These are phyloP conservation scores for Drosophila nr. medialis DNA, from an alignment of 2,888 invertebrate genomes.

Conservation along the genomic window DNA sequence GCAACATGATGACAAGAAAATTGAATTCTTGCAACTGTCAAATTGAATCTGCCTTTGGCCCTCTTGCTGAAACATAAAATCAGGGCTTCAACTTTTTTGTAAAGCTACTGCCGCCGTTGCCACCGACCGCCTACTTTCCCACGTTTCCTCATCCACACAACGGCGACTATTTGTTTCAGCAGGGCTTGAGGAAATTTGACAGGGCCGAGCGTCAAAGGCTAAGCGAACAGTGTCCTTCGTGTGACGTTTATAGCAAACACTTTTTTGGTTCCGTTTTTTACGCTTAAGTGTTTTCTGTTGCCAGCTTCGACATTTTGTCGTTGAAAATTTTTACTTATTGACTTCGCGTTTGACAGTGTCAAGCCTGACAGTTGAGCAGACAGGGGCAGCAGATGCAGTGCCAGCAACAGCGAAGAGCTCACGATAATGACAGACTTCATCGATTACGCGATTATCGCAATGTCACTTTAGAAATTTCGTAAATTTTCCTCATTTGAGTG, in stretches of 20 bases:
- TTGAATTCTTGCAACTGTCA: constrained; percentile 81
- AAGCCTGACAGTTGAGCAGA: not conserved
- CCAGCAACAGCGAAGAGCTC: constrained; percentile 46
- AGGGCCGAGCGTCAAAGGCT: constrained; percentile 50
- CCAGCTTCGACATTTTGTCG: constrained; percentile 46
- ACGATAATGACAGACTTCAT: constrained; percentile 80
- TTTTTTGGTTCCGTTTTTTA: constrained; percentile 29
- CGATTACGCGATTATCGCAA: constrained; percentile 79
- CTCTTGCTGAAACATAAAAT: constrained; percentile 44
- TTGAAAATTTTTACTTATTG: constrained; percentile 73
- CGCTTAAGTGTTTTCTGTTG: constrained; percentile 63
- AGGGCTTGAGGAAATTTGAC: constrained; percentile 44
- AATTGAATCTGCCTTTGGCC: constrained; percentile 70
- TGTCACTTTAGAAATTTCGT: constrained; percentile 75
- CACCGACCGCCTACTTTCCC: not conserved
- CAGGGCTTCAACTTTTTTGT: constrained; percentile 58
- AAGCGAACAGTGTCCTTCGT: constrained; percentile 31
- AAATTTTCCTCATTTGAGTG: constrained; percentile 67
- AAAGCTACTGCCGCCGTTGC: constrained; percentile 22
- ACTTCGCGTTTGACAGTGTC: constrained; percentile 58
- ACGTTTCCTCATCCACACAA: not conserved
- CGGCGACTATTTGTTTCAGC: constrained; percentile 38
- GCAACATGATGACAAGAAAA: constrained; percentile 81
- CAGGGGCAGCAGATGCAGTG: constrained; percentile 2
- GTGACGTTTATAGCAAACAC: constrained; percentile 32